phyloP scores from a whole-genome alignment of 2,797 vertebrate genomes.

The Bucorvus abyssinicus region DNA sequence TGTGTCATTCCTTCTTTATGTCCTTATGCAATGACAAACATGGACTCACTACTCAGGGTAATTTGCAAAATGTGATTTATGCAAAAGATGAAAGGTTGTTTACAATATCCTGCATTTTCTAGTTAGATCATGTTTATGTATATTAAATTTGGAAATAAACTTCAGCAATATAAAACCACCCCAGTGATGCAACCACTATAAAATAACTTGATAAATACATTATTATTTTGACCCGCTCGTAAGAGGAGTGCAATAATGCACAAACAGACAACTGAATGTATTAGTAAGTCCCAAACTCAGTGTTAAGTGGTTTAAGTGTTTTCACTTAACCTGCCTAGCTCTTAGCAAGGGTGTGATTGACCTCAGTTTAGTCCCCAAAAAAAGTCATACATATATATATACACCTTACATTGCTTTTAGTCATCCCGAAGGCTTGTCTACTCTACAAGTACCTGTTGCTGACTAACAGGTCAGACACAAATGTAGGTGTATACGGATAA shows the following conservation, averaged over 20 bases:
- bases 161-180: not conserved
- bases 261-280: not conserved
- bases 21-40: not conserved
- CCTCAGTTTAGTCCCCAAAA: not conserved
- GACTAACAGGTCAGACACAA: not conserved
- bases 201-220: not conserved
- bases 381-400: no score
- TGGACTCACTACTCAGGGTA: not conserved
- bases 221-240: not conserved
- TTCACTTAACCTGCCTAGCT: not conserved
- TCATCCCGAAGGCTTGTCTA: not conserved
- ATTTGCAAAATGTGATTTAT: conserved; percentile 18
- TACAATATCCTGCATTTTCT: not conserved
- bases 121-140: not conserved
- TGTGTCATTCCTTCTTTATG: not conserved
- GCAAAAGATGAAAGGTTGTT: not conserved
- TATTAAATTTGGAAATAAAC: not conserved
- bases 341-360: not conserved
- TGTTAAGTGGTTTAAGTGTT: not conserved
- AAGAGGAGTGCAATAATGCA: not conserved
- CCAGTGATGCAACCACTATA: not conserved
- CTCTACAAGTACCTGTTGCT: not conserved
- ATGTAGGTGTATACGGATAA: accelerated
- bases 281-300: not conserved
- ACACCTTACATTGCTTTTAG: not conserved